Base-by-base conservation (phyloP, 1,140 invertebrate genomes). In the Microplitis mediator region DNA sequence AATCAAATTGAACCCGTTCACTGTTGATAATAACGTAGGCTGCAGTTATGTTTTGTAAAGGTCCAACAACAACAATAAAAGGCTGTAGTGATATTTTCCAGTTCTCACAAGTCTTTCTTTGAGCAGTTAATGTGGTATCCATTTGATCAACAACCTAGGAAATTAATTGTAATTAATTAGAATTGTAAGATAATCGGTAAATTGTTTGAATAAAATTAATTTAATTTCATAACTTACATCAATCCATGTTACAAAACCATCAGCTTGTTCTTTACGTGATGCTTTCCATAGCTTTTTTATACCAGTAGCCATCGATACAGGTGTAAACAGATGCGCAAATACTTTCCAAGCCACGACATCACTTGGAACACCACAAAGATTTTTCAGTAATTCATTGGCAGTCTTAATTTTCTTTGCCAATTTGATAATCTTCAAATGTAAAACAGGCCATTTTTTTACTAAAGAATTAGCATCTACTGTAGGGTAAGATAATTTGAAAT, bases 161-260 rank as follows among this genome's bases (percentile, higher is more conserved):
- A 50, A 23, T 23, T 23, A 23, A 23, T 23, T 23, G 0, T 23
- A 23, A 23, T 23, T 50, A 50, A 50, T 50, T 50, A 13, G 2
- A 9, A 50, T 9, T 50, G 6, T 9, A 50, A 50, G 6, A 50
- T 50, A 50, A 50, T 50, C 6, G 13, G 45, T 9, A 50, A 50
- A 50, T 50, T 50, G 13, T 50, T 50, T 50, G 1, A 50, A 50
- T 50, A 13, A 6, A 50, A 50, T 13, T 13, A 2, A 6, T 50
- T 50, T 50, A 50, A 50, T 50, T 9, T 9, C 6, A 1, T 6
- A 50, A 65, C 63, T 65, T 39, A 65, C 63, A 45, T 65, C 45
- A 5, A 65, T 65, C 63, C 63, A 65, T 5, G 63, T 65, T 9
- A 66, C 51, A 32, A 66, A 66, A 6, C 39, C 64, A 23, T 66